A percentile compares a stretch with the other conserved stretches of the same genome.
Conservation (phyloP, 2,113 vertebrate species). For the Gulo gulo region DNA sequence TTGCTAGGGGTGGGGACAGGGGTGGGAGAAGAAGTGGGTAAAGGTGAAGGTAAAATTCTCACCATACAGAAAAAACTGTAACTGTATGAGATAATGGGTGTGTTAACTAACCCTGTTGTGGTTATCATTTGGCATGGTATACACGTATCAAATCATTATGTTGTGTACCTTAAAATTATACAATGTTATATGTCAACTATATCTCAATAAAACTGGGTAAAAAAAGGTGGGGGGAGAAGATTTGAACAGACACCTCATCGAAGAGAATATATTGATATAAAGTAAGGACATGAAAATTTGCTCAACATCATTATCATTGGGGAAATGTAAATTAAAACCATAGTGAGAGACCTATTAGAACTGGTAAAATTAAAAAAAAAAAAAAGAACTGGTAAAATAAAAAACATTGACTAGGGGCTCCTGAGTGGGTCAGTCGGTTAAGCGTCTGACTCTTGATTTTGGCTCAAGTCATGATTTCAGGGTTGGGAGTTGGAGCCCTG, state of each 20-base stretch:
- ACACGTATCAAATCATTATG: neutral
- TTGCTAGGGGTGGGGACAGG: neutral
- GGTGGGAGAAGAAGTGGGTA: neutral
- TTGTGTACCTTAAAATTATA: neutral
- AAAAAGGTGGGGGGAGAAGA: neutral
- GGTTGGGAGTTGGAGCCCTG: neutral
- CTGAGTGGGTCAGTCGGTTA: neutral
- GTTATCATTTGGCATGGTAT: neutral
- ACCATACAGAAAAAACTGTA: neutral
- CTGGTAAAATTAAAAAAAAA: neutral
- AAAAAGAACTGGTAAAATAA: neutral
- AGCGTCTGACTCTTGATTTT: neutral
- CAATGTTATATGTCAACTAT: neutral
- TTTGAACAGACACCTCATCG: neutral
- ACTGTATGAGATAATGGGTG: neutral
- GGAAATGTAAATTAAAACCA: neutral
- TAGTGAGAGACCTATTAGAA: neutral
- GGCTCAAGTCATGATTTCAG: neutral
- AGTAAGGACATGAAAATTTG: neutral
- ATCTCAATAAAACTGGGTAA: neutral
- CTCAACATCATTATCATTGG: neutral
- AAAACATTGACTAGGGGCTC: neutral
- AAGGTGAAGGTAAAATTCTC: neutral
- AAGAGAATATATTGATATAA: neutral
- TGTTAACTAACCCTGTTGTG: neutral